Evolutionary conservation across 2,797 vertebrate species (phyloP), one percentile per base, ranked within the genome.

Genomic region (Sebastes hubbsi): DNA sequence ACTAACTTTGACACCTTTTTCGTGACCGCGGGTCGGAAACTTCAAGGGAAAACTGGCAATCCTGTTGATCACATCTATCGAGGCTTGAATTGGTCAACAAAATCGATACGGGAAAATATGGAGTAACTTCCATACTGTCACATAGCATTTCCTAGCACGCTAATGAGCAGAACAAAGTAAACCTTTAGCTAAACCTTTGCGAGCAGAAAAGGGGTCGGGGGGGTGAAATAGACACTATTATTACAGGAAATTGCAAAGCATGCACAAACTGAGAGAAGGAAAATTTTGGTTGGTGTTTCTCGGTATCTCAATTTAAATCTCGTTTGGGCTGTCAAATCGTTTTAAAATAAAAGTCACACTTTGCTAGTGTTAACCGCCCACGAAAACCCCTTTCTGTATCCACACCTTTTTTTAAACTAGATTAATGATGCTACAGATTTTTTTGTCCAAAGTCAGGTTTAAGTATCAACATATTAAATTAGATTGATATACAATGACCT

Each of bases 1-100:
- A 94, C 89, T 82, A 52, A 79, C 78, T 86, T 36, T 91, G 94
- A 93, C 89, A 93, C 88, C 69, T 94, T 92, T 92, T 55, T 90
- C 71, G 62, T 91, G 88, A 90, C 87, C 29, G 5, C 52, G 22
- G 75, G 64, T 83, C 80, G 78, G 83, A 71, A 86, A 70, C 56
- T 56, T 76, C 18, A 59, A 70, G 75, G 75, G 74, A 90, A 88
- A 89, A 11, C 81, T 87, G 78, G 87, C 83, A 77, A 11, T 67
- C 77, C 54, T 29, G 71, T 22, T 75, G 71, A 85, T 87, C 77
- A 63, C 72, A 63, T 84, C 34, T 32, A 68, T 59, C 32, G 42
- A 67, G 70, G 83, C 46, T 66, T 46, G 25, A 25, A 69, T 70
- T 74, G 69, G 70, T 81, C 76, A 81, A 83, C 79, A 75, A 63